Base-by-base conservation (phyloP, 2,797 vertebrate species). In the Gymnothorax javanicus region DNA sequence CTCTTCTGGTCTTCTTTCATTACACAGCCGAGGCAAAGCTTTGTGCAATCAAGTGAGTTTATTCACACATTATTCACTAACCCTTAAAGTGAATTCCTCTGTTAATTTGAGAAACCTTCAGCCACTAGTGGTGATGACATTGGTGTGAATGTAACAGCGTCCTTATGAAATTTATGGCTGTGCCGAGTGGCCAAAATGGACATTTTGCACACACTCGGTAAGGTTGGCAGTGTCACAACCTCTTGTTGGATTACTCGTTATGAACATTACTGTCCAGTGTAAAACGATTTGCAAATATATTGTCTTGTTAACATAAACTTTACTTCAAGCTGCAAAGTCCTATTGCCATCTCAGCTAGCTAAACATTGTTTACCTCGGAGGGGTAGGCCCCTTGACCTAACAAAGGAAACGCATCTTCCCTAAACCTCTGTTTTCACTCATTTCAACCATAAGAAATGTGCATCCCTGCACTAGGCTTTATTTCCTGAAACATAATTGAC, bases 1-100 rank as follows among this genome's bases (percentile, higher is more conserved):
- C 97, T 33, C 97, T 99, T 82, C 92, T 99, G 0, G 84, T 97
- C 69, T 99, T 97, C 94, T 99, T 96, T 93, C 98, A 93, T 94
- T 96, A 94, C 93, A 99, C 99, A 0, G 98, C 98, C 33, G 97
- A 99, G 93, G 98, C 97, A 88, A 99, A 99, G 95, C 95, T 97
- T 87, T 95, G 92, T 64, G 96, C 96, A 87, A 96, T 98, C 84
- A 81, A 96, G 99, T 99, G 96, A 97, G 99, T 95, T 85, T 88
- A 77, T 75, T 73, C 43, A 58, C 82, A 88, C 50, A 67, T 60
- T 57, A 23, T 82, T 27, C 58, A 1, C 56, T n/a, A 50, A 50
- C 33, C 4, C 73, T 17, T 5, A 50, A 77, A 7, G 15, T 23
- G 75, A 77, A 13, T 11, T 43, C 11, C 15, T 54, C 77, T 20